Conservation (phyloP, 2,797 vertebrate species). For the Neosalanx taihuensis region DNA sequence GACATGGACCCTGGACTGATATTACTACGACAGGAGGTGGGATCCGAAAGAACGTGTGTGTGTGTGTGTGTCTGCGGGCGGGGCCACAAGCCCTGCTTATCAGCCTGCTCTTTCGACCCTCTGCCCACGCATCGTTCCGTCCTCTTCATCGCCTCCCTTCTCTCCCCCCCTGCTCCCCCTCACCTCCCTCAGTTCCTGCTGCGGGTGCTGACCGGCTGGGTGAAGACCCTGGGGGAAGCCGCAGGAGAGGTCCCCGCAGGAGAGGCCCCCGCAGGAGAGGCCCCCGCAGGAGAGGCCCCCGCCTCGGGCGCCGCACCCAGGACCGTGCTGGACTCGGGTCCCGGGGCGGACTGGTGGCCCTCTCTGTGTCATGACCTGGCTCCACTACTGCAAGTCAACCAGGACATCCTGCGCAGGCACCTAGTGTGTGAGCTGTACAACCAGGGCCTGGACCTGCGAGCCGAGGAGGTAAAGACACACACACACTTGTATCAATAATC, state of each 20-base stretch:
- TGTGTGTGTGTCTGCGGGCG: background rate
- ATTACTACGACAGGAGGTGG: constrained; percentile 85
- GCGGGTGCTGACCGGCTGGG: constrained; percentile 81
- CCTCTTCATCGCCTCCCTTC: background rate
- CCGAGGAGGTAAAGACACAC: constrained; percentile 80
- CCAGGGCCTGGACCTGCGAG: constrained; percentile 86
- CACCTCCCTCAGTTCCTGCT: constrained; percentile 79
- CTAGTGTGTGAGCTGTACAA: constrained; percentile 92
- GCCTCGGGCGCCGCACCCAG: constrained; percentile 20
- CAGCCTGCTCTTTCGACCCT: background rate
- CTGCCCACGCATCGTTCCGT: background rate
- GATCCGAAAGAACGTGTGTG: constrained; percentile 8
- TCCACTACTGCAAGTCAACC: constrained; percentile 84
- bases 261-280: constrained; percentile 21
- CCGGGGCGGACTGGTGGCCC: constrained; percentile 80
- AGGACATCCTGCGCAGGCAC: constrained; percentile 85
- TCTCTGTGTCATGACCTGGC: constrained; percentile 81
- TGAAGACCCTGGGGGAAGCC: constrained; percentile 75
- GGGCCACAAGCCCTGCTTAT: too few relatives aligned
- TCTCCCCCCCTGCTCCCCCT: background rate
- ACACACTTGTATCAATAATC: background rate
- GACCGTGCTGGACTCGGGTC: constrained; percentile 30
- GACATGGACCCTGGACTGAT: constrained; percentile 88
- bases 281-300: constrained; percentile 29
- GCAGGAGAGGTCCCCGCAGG: constrained; percentile 27